Evolutionary conservation across 1,140 invertebrate species (phyloP), one percentile per base, ranked within the genome.

Genomic region (Bombus breviceps): DNA sequence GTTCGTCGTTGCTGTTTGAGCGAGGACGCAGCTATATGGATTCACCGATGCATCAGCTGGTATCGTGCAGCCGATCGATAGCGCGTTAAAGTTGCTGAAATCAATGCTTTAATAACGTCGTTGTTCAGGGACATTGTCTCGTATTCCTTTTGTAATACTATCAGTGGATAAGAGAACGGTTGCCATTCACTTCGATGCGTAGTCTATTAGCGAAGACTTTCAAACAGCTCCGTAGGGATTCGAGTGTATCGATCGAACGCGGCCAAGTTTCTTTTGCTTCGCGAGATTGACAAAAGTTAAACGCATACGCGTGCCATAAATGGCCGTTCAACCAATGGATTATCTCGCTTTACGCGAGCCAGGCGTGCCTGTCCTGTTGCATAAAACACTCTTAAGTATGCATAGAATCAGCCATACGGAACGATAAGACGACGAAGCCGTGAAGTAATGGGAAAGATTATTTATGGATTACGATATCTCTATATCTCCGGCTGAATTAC

Each of bases 361-460:
- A 62, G 25, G 10, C 59, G 28, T 28, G 59, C 12, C 43, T 62
- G 64, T 34, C 41, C 22, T n/a, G 71, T 87, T 84, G 82, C 86
- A 87, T 80, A 87, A 87, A 86, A 87, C 57, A 68, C 47, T 32
- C 53, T 87, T 86, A 79, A 79, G 86, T 84, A 87, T 87, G 86
- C 86, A 84, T 79, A 84, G 82, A 74, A 64, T 73, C 86, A 87
- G 69, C 81, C 68, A 59, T 34, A 73, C 47, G 86, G 75, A 87
- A 87, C 86, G 86, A 84, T 87, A 79, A 79, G 75, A 79, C 82
- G 86, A 47, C 75, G 68, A 10, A 87, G 81, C 84, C 68, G 86
- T 47, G 76, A 87, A 87, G 66, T 83, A 87, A 87, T 85, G 76
- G 75, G 81, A 84, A 84, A 78, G 75, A 85, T 87, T 78, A 78